Base-by-base conservation (phyloP, 1,140 invertebrate species). In the Caenorhabditis remanei region DNA sequence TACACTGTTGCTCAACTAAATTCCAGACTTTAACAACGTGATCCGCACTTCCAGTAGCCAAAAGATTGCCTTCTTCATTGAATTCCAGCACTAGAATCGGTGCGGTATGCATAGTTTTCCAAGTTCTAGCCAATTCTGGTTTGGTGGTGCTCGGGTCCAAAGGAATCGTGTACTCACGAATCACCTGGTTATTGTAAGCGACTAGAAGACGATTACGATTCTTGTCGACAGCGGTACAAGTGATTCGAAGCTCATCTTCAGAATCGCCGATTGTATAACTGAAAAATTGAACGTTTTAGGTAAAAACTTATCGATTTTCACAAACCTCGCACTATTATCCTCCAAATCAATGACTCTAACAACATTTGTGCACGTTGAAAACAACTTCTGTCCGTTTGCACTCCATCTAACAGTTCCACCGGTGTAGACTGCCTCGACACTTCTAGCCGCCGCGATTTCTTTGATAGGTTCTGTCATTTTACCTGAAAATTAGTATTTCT, bases 21-120 rank as follows among this genome's bases (percentile, higher is more conserved):
- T 90, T 84, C 90, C 90, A 91, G 14, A 90, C 84, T 50, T 88
- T 85, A 13, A 89, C 83, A n/a, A 48, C n/a, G 46, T 83, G 67
- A 89, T 89, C 88, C 16, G 88, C 83, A 85, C 84, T 58, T 88
- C 88, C 88, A n/a, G 88, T 89, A 16, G 87, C 85, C 46, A 89
- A 50, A 13, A 83, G 50, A 61, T 67, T 50, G 8, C 67, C 85
- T 21, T 71, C 83, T 5, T 83, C 56, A 55, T 58, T 75, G 71
- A 83, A 89, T 58, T 83, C 46, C 83, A 89, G 79, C 9, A 87
- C 79, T 2, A 86, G 61, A 79, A 89, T 84, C 21, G 89, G 89
- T 19, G 89, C 84, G 7, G 61, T 58, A 55, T 89, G 89, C 41
- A 56, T 86, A 6, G 88, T 85, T 79, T 89, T 89, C 89, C 89